phyloP scores from a whole-genome alignment of 2,113 vertebrate genomes.

The Hydrochoerus hydrochaeris region DNA sequence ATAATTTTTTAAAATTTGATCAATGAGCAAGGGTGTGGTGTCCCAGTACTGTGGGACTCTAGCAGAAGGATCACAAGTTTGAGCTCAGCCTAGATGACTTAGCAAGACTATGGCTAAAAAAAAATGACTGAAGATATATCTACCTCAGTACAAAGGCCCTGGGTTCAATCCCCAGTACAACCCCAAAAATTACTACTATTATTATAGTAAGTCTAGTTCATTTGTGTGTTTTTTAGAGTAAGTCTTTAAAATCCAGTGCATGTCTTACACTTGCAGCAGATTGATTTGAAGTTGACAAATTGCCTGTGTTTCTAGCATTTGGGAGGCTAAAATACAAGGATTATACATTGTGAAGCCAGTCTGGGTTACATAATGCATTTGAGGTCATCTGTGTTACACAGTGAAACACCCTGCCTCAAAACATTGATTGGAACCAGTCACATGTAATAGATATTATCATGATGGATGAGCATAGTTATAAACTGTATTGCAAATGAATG shows the following conservation, averaged over 20 bases:
- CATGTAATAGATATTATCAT: not conserved
- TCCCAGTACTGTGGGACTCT: not conserved
- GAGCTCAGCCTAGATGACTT: not conserved
- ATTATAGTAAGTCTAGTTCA: not conserved
- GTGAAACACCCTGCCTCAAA: not conserved
- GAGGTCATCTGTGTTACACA: not conserved
- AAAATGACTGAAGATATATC: no score
- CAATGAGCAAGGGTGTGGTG: not conserved
- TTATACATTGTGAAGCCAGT: not conserved
- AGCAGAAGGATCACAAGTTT: not conserved
- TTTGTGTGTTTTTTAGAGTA: not conserved
- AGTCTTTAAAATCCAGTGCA: not conserved
- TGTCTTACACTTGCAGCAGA: not conserved
- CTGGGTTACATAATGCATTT: not conserved
- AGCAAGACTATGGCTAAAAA: not conserved
- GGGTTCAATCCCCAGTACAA: not conserved
- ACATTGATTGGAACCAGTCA: not conserved
- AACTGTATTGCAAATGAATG: not conserved
- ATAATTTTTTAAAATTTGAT: not conserved
- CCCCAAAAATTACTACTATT: not conserved
- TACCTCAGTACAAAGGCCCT: not conserved
- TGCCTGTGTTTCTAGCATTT: not conserved
- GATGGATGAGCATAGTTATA: not conserved
- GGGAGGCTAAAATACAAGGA: not conserved
- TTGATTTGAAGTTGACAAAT: not conserved